These are phyloP conservation scores for Leptinotarsa undecemlineata DNA, from an alignment of 1,140 invertebrate species.

Conservation along the genomic window DNA sequence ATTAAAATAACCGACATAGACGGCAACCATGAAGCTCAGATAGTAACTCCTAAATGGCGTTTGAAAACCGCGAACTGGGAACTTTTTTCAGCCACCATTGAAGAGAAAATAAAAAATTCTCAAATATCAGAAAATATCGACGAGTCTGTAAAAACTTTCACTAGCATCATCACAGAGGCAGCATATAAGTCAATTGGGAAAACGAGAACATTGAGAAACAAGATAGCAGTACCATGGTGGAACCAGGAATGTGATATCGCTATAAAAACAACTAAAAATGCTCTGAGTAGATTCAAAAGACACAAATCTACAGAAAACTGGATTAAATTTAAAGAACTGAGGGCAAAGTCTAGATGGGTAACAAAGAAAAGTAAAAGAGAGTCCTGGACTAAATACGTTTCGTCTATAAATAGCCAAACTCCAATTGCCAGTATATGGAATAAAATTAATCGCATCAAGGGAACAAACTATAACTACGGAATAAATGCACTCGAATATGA, in stretches of 20 bases:
- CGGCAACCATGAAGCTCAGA: not conserved
- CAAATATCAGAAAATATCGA: not conserved
- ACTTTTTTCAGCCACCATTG: not conserved
- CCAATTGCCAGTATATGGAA: not conserved
- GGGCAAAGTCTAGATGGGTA: not conserved
- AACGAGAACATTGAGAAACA: not conserved
- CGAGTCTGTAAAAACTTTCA: not conserved
- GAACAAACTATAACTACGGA: not conserved
- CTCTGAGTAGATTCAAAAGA: not conserved
- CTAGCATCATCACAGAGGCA: not conserved
- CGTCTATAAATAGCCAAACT: not conserved
- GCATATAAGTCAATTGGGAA: not conserved
- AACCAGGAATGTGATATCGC: not conserved
- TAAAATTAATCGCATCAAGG: not conserved
- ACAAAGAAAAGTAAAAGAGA: not conserved
- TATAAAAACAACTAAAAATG: not conserved
- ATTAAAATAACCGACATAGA: not conserved
- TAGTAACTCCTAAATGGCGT: not conserved
- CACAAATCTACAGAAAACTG: not conserved
- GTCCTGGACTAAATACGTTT: not conserved
- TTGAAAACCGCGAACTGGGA: not conserved
- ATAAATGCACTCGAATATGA: not conserved
- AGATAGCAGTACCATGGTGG: not conserved
- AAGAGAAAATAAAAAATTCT: not conserved
- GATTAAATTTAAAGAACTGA: slow-evolving; percentile 2